Base-by-base conservation (phyloP, 2,113 vertebrate species). In the Seriola dumerili region DNA sequence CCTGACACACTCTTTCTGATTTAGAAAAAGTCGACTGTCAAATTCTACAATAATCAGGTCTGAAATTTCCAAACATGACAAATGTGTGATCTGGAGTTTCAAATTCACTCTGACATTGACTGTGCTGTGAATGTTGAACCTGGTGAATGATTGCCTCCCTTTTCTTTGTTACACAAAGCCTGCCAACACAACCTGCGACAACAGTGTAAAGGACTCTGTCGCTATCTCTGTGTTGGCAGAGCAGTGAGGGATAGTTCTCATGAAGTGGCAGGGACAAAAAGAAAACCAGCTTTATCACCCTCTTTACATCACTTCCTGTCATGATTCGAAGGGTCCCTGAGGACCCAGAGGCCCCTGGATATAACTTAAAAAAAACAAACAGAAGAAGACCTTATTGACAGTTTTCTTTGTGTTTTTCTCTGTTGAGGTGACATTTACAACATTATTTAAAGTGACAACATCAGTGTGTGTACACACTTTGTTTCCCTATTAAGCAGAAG, bases 251-350 rank as follows among this genome's bases (percentile, higher is more conserved):
- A n/a, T 10, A 4, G 0, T 75, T 83, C 42, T 72, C 6, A 46
- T 29, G 32, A 76, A 29, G 59, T 2, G 13, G 19, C n/a, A 81
- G 63, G 72, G 87, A 17, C 42, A 55, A 19, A 38, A 85, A 52
- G 54, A 67, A 76, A 58, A 23, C 63, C 79, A 36, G 25, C 82
- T 80, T 79, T 86, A 75, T 75, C 81, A 79, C 1, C 8, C 2
- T 32, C 1, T 29, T 84, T 80, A 62, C 75, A 65, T 87, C 82
- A 88, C 70, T 81, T 90, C 66, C 77, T 85, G 40, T 1, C 36
- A 29, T 42, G 25, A 23, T 29, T 8, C 21, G 9, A 6, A 13
- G 14, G 29, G n/a, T 17, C 69, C 61, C 8, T 0, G 11, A 61
- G 1, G 6, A 55, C 12, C 42, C 8, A 32, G 14, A 67, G 38